A percentile compares a stretch with the other conserved stretches of the same genome.
Evolutionary conservation across 2,888 invertebrate species (phyloP).

Genomic region (Drosophila maculinotata): DNA sequence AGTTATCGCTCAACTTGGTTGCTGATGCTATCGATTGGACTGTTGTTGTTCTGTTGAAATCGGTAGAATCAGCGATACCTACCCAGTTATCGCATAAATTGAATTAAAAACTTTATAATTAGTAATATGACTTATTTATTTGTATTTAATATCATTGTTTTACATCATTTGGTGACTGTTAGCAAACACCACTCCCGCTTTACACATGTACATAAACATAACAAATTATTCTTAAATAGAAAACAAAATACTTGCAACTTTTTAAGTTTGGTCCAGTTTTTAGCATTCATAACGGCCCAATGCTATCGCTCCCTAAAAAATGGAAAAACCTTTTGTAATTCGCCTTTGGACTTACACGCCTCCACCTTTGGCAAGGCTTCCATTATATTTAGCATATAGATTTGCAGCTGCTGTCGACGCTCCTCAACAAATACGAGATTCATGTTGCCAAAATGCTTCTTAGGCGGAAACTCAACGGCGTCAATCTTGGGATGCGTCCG

Average conservation of each 20-base stretch:
- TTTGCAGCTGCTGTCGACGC: conserved; percentile 93
- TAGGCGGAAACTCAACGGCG: conserved; percentile 96
- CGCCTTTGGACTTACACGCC: conserved; percentile 90
- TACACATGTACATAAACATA: conserved; percentile 54
- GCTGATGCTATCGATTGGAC: no score
- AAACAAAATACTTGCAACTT: conserved; percentile 50
- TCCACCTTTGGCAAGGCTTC: conserved; percentile 92
- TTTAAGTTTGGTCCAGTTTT: conserved; percentile 41
- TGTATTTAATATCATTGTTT: conserved; percentile 52
- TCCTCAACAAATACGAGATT: conserved; percentile 94
- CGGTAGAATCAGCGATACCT: background rate
- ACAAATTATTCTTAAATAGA: conserved; percentile 35
- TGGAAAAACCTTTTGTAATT: conserved; percentile 92
- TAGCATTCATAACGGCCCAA: background rate
- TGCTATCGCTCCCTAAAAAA: conserved; percentile 90
- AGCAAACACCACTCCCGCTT: conserved; percentile 8
- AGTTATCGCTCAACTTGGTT: no score
- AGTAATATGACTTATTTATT: conserved; percentile 18
- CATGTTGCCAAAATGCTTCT: conserved; percentile 96
- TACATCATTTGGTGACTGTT: conserved; percentile 25
- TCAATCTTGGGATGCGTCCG: conserved; percentile 93
- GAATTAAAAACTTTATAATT: background rate
- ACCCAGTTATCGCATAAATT: background rate
- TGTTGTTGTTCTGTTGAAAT: no score
- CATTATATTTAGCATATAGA: conserved; percentile 93